Evolutionary conservation across 1,140 invertebrate species (phyloP), one percentile per base, ranked within the genome.

Genomic region (Ips typographus): DNA sequence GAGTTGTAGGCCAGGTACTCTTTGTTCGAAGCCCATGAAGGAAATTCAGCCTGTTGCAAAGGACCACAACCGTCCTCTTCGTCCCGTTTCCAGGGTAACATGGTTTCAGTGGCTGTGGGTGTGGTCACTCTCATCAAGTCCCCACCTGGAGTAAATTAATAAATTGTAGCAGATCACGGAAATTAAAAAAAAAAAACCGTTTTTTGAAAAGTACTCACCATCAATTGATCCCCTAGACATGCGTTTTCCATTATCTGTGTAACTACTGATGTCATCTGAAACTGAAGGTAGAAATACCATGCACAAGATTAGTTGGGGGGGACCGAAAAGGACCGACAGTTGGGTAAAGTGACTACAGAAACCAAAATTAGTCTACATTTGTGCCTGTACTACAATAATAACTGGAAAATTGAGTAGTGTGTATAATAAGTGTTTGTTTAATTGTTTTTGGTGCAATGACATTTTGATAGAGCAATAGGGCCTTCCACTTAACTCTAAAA

Each of bases 1-100:
- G 93, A 95, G 80, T 89, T 93, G 77, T 95, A 95, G n/a, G 91
- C 90, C 65, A 94, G 82, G 78, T 96, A 96, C 78, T 96, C 94
- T 78, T 94, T 94, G 77, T 95, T 96, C 1, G 92, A 92, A 58
- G 93, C 93, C 94, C 94, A 96, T 2, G 91, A 87, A 8, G 94
- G 94, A 80, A 95, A 96, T 79, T 96, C 94, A 65, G 89, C 89
- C 81, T 95, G 94, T 75, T 92, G 89, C n/a, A 94, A 78, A 36
- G 89, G 89, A 40, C 83, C 85, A 42, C 87, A 85, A 38, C 85
- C 86, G 66, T 87, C 85, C 36, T 87, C 84, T 70, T 89, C 86
- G 70, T 89, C 90, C 4, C 94, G 85, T 82, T 94, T 94, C 94
- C 94, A 96, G 4, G 94, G 94, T 73, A 95, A 83, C 83, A 93